Base-by-base conservation (phyloP, 2,113 vertebrate genomes). In the Syrrhaptes paradoxus region DNA sequence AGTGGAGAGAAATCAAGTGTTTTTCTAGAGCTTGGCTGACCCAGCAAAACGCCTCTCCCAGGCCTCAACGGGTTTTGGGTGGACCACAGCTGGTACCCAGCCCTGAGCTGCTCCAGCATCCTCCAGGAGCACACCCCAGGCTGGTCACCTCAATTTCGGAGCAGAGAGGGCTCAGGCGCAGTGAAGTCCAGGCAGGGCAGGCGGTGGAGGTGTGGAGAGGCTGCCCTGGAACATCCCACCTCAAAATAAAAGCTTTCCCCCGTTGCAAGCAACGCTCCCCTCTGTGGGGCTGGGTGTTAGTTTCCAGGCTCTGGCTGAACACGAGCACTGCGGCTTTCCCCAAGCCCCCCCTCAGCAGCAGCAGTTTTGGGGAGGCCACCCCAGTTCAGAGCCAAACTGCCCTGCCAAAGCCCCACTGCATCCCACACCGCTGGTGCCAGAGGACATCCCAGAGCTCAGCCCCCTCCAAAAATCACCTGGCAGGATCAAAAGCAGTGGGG, bases 141-240 rank as follows among this genome's bases (percentile, higher is more conserved):
- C 55, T 3, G 2, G 29, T 17, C 25, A 25, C 13, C 24, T 31
- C 0, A 0, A 14, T 17, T 25, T n/a, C 1, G 10, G 49, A 79
- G 72, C 24, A 68, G 52, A 25, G 65, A 52, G n/a, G 36, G 51
- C n/a, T 84, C 20, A 6, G 16, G 26, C 2, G 0, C 8, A 65
- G 67, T 4, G 1, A 36, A 12, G 32, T 26, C 18, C 1, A 4
- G 20, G n/a, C 54, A 85, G 36, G 55, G 13, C 38, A 62, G 67
- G 21, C 2, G 7, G 45, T 15, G n/a, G 34, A 38, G 57, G 20
- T 29, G 11, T 6, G 54, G 57, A 41, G 32, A 63, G n/a, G 67
- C 28, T 80, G 19, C 36, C 20, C 18, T 5, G 34, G 29, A 66
- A 17, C 26, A 7, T 41, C n/a, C 38, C 21, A 34, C 75, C 57